A percentile compares a stretch with the other conserved stretches of the same genome.
phyloP scores from a whole-genome alignment of 92 coral and sea anemone species.

The Palythoa grandis region DNA sequence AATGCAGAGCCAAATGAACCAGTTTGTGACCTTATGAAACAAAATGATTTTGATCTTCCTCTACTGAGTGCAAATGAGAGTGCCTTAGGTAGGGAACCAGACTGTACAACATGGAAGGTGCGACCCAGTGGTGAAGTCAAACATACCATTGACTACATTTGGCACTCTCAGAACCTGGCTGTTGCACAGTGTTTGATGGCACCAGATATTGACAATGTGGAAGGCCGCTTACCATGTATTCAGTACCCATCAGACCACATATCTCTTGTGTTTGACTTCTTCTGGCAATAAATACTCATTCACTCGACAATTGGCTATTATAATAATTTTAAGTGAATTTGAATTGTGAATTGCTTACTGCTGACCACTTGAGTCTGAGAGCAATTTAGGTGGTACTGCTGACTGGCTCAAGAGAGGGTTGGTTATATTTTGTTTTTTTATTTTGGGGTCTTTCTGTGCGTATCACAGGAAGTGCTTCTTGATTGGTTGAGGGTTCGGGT shows the following conservation, averaged over 20 bases:
- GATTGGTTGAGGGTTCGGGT: no score
- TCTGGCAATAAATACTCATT: background rate
- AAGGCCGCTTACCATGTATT: conserved; percentile 71
- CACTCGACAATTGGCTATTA: no score
- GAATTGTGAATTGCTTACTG: no score
- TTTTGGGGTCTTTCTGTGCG: no score
- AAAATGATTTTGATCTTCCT: conserved; percentile 50
- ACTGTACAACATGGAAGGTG: conserved; percentile 89
- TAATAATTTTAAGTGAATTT: no score
- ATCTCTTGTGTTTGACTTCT: conserved; percentile 87
- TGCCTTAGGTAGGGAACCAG: conserved; percentile 73
- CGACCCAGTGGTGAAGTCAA: conserved; percentile 85
- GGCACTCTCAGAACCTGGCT: conserved; percentile 73
- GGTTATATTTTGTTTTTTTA: no score
- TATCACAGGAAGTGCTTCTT: no score
- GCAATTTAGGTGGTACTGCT: no score
- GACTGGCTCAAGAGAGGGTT: no score
- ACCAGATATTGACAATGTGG: conserved; percentile 60
- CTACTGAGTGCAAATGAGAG: conserved; percentile 71
- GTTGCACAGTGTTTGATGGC: conserved; percentile 72
- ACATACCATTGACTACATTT: conserved; percentile 93
- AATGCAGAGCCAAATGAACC: conserved; percentile 96
- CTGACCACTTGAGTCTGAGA: no score
- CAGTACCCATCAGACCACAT: conserved; percentile 94
- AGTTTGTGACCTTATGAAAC: conserved; percentile 76